A percentile compares a stretch with the other conserved stretches of the same genome.
Evolutionary conservation across 1,140 invertebrate genomes (phyloP).

Genomic region (Drosophila serrata): DNA sequence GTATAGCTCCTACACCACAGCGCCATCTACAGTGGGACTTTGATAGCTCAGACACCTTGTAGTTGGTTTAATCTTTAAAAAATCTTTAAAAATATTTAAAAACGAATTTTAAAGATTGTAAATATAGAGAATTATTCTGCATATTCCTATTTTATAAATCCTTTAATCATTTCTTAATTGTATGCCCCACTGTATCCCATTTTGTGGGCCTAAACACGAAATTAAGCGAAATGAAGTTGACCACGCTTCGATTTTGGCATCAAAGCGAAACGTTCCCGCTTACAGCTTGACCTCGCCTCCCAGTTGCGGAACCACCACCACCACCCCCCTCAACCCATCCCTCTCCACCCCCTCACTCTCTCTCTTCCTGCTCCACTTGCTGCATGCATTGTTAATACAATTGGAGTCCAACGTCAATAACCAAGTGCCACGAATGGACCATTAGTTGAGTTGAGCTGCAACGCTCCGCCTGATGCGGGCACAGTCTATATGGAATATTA

Average conservation of each 20-base stretch:
- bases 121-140: neutral
- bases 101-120: neutral
- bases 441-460: slow-evolving; percentile 76
- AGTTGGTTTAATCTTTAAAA: neutral
- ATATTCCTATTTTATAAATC: neutral
- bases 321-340: too few relatives aligned
- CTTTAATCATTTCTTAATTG: fast-evolving
- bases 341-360: too few relatives aligned
- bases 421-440: slow-evolving; percentile 83
- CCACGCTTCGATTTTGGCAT: slow-evolving; percentile 83
- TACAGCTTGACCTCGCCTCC: slow-evolving; percentile 24
- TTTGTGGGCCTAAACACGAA: slow-evolving; percentile 65
- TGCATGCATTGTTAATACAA: slow-evolving; percentile 81
- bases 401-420: slow-evolving; percentile 82
- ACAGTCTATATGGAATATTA: slow-evolving; percentile 41
- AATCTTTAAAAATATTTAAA: neutral
- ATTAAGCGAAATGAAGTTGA: slow-evolving; percentile 84
- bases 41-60: neutral
- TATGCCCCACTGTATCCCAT: slow-evolving; percentile 17
- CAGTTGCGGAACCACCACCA: neutral
- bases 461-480: slow-evolving; percentile 57
- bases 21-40: slow-evolving; percentile 9
- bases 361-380: slow-evolving; percentile 36
- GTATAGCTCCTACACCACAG: slow-evolving; percentile 17
- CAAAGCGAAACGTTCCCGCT: slow-evolving; percentile 69